Evolutionary conservation across 1,140 invertebrate genomes (phyloP).

Genomic region (Tetramorium simillimum): DNA sequence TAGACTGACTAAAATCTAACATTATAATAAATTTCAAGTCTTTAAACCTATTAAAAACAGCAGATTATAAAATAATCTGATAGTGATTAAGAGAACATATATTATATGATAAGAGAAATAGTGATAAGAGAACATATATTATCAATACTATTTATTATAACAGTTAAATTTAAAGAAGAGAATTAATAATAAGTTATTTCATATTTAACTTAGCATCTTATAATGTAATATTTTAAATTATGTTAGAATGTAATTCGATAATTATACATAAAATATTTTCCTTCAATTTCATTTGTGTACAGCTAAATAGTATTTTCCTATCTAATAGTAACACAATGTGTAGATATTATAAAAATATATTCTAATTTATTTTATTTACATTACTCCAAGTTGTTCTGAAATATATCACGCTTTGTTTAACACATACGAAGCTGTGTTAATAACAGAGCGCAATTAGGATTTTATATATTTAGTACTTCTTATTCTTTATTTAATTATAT

Average conservation of each 20-base stretch:
- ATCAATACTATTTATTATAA: neutral
- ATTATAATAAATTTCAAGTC: neutral
- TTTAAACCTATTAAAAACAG: neutral
- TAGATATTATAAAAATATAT: conserved; percentile 37
- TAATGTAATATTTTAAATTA: conserved; percentile 9
- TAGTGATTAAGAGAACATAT: neutral
- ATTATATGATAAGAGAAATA: too few relatives aligned
- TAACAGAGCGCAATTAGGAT: neutral
- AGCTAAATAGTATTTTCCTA: neutral
- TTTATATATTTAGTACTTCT: neutral
- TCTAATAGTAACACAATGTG: neutral
- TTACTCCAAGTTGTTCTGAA: neutral
- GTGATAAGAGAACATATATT: neutral
- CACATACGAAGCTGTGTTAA: neutral
- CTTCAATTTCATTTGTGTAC: neutral
- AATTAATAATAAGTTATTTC: neutral
- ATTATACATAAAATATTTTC: neutral
- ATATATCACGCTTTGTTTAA: neutral
- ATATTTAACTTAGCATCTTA: neutral
- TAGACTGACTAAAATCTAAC: conserved; percentile 17
- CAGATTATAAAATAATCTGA: conserved; percentile 1
- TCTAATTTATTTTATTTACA: conserved; percentile 17
- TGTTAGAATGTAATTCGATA: neutral
- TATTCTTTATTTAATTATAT: neutral
- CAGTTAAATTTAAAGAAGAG: neutral